Evolutionary conservation across 2,113 vertebrate species (phyloP).

Genomic region (Cebus imitator): DNA sequence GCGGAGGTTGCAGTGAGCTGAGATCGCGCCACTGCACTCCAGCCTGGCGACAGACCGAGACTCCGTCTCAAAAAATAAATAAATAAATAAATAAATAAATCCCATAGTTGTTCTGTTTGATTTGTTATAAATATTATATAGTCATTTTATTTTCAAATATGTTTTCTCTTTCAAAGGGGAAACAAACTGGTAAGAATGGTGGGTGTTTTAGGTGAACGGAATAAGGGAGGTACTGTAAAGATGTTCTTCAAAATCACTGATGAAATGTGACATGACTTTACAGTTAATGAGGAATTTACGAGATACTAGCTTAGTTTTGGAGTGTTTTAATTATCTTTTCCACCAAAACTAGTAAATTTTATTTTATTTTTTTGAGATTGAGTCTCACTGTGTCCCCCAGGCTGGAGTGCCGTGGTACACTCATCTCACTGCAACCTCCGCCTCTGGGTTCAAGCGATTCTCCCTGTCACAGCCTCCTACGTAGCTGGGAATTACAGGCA

Average conservation of each 20-base stretch:
- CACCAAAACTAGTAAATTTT: slow-evolving; percentile 46
- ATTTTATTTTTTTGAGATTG: too few species aligned
- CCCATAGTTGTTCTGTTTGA: neutral
- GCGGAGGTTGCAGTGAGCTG: too few species aligned
- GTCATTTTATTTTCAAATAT: slow-evolving; percentile 35
- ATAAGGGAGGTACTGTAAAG: neutral
- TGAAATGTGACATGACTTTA: neutral
- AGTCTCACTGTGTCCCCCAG: too few species aligned
- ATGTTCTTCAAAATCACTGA: neutral
- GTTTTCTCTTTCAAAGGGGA: slow-evolving; percentile 20
- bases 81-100: neutral
- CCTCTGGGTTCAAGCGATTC: too few species aligned
- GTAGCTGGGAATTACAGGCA: too few species aligned
- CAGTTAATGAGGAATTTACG: neutral
- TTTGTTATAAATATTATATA: neutral
- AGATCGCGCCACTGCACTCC: too few species aligned
- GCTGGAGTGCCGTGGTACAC: too few species aligned
- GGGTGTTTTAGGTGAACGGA: neutral
- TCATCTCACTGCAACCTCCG: too few species aligned
- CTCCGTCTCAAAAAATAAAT: too few species aligned
- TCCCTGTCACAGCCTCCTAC: too few species aligned
- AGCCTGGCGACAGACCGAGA: too few species aligned
- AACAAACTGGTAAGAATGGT: neutral
- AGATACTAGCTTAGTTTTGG: neutral
- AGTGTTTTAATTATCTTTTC: neutral